A percentile compares a stretch with the other conserved stretches of the same genome.
Evolutionary conservation across 2,888 invertebrate genomes (phyloP).

Genomic region (Oxystoma pomonae): DNA sequence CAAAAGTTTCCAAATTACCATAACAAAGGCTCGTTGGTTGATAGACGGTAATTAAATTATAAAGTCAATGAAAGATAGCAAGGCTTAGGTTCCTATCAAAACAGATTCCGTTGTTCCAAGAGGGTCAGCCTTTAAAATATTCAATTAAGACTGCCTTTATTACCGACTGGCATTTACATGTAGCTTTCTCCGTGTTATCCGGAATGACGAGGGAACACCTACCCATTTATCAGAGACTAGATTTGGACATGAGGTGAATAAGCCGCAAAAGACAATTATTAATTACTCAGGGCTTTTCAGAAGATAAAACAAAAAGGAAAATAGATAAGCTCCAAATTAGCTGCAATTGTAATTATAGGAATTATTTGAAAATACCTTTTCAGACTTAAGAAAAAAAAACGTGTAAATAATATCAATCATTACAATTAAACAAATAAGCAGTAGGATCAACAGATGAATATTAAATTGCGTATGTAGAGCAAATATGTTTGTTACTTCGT

Average conservation of each 20-base stretch:
- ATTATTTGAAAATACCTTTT: no score
- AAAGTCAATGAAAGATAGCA: background rate
- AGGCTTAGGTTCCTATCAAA: background rate
- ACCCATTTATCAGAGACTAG: conserved; percentile 16
- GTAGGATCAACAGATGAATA: no score
- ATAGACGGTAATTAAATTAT: background rate
- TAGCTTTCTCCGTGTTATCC: conserved; percentile 22
- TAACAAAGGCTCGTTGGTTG: no score
- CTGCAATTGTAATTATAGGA: no score
- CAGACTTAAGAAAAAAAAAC: no score
- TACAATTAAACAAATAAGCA: no score
- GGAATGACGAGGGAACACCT: conserved; percentile 18
- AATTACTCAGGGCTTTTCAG: background rate
- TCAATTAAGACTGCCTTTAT: conserved; percentile 26
- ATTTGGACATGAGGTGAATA: no score
- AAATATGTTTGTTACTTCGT: no score
- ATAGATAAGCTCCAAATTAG: no score
- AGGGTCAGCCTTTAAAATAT: conserved; percentile 30
- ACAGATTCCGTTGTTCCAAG: conserved; percentile 15
- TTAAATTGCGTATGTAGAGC: no score
- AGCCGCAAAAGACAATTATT: background rate
- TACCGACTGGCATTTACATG: conserved; percentile 29
- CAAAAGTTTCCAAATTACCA: no score
- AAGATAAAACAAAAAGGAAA: background rate
- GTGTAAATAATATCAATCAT: no score